Evolutionary conservation across 2,113 vertebrate species (phyloP).

Genomic region (Syrmaticus mikado): DNA sequence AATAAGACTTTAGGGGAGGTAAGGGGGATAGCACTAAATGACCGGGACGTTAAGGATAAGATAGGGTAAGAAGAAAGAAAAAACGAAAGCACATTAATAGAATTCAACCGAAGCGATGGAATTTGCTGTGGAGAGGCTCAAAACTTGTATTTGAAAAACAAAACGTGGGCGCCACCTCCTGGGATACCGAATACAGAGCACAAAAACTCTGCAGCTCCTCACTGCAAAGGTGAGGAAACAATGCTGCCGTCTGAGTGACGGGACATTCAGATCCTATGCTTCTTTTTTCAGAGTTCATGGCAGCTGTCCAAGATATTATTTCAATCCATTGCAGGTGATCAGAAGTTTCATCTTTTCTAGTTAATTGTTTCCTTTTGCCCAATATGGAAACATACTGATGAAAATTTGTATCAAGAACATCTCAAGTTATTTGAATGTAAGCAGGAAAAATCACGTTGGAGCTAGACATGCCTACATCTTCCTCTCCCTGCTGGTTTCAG

Average conservation of each 20-base stretch:
- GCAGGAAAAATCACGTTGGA: neutral
- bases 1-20: neutral
- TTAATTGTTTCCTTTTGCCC: neutral
- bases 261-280: neutral
- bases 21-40: neutral
- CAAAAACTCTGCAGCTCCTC: too few relatives aligned
- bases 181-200: neutral
- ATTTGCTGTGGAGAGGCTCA: neutral
- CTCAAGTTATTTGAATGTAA: neutral
- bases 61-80: neutral
- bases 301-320: neutral
- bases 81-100: neutral
- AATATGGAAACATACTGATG: fast-evolving
- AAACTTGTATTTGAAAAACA: neutral
- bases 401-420: neutral
- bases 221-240: too few relatives aligned
- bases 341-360: neutral
- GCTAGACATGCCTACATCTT: neutral
- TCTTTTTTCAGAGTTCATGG: too few relatives aligned
- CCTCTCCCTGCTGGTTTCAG: neutral
- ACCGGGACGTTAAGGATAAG: neutral
- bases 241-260: fast-evolving
- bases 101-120: neutral
- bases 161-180: slow-evolving; percentile 53
- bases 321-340: neutral